Evolutionary conservation across 2,888 invertebrate genomes (phyloP).

Genomic region (Rhagium mordax): DNA sequence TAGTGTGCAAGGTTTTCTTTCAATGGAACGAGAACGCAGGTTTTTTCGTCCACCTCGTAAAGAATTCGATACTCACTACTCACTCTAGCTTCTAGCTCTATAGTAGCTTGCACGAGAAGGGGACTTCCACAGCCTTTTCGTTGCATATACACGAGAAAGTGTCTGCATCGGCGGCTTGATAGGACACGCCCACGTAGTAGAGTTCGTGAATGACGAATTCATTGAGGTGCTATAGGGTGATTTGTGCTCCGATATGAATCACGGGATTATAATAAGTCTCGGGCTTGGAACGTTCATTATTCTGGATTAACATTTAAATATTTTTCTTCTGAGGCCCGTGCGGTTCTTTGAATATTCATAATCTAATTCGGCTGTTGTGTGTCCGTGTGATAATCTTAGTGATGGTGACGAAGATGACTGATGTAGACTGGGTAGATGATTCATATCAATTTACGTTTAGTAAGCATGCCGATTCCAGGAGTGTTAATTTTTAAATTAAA

Average conservation of each 20-base stretch:
- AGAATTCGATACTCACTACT: conserved; percentile 10
- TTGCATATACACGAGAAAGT: not conserved
- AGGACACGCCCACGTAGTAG: conserved; percentile 25
- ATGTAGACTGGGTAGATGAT: not conserved
- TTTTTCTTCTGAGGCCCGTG: not conserved
- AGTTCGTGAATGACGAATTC: conserved; percentile 27
- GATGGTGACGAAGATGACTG: too few relatives aligned
- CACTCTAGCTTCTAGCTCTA: not conserved
- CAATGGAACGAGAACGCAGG: not conserved
- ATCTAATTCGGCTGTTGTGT: not conserved
- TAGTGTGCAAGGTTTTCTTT: not conserved
- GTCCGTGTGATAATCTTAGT: not conserved
- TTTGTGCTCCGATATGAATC: conserved; percentile 19
- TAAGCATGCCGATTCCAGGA: not conserved
- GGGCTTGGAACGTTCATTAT: conserved; percentile 5
- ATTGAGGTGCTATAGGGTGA: conserved; percentile 25
- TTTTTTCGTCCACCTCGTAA: not conserved
- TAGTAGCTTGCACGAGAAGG: conserved; percentile 5
- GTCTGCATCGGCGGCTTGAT: not conserved
- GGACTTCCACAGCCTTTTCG: conserved; percentile 2
- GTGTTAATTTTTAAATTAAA: too few relatives aligned
- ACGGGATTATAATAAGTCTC: conserved; percentile 19
- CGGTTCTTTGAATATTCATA: not conserved
- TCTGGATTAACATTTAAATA: not conserved
- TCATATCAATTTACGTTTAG: not conserved